These are phyloP conservation scores for Cossypha dichroa DNA, from an alignment of 2,797 vertebrate genomes.

Conservation along the genomic window DNA sequence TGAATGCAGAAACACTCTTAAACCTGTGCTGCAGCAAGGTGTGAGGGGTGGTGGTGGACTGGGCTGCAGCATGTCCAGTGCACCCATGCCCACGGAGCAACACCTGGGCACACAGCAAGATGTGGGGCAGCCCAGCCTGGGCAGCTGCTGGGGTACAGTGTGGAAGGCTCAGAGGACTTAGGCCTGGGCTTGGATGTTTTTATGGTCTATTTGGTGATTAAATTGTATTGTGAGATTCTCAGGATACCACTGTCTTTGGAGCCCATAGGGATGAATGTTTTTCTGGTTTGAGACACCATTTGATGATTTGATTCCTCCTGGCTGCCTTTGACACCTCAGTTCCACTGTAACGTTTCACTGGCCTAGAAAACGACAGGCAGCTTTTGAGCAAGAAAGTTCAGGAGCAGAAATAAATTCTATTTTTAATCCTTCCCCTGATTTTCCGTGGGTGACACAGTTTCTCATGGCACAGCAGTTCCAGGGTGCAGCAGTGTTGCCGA, in stretches of 20 bases:
- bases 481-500: background rate
- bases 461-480: background rate
- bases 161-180: background rate
- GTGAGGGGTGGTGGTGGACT: background rate
- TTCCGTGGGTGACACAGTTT: background rate
- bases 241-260: background rate
- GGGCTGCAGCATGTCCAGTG: background rate
- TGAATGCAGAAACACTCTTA: background rate
- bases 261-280: background rate
- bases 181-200: background rate
- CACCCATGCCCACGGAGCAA: rapidly evolving
- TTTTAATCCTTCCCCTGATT: constrained; percentile 43
- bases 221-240: background rate
- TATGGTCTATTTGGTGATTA: background rate
- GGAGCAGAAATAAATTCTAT: constrained; percentile 26
- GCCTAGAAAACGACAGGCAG: background rate
- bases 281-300: background rate
- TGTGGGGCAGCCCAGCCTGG: background rate
- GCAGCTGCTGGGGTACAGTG: rapidly evolving
- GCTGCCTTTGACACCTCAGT: background rate
- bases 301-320: background rate
- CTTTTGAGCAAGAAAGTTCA: constrained; percentile 11
- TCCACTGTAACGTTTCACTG: background rate
- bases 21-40: background rate
- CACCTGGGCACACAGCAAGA: rapidly evolving